A percentile compares a stretch with the other conserved stretches of the same genome.
These are phyloP conservation scores for Trichoplusia ni DNA, from an alignment of 1,140 invertebrate genomes.

Conservation along the genomic window DNA sequence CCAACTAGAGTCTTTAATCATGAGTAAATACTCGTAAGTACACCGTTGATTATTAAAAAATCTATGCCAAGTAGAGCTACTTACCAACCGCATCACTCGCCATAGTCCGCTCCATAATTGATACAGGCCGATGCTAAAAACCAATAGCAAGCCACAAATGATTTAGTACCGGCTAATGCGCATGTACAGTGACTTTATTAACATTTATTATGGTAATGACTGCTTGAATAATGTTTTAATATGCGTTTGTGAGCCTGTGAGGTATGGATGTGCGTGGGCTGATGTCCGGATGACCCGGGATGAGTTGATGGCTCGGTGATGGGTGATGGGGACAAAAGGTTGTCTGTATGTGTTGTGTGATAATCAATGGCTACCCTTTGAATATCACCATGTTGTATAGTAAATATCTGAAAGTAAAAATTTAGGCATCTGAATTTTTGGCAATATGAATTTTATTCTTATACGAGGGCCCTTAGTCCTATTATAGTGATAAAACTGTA, in stretches of 20 bases:
- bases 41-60: no score
- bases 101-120: constrained; percentile 62
- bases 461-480: no score
- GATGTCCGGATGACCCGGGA: constrained; percentile 9
- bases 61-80: constrained; percentile 41
- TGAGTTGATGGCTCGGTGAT: neutral
- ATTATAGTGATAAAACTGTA: no score
- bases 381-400: no score
- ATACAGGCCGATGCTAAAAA: constrained; percentile 62
- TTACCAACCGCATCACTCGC: constrained; percentile 33
- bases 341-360: no score
- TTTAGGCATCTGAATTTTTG: no score
- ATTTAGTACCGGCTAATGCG: constrained; percentile 65
- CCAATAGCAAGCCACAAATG: constrained; percentile 58
- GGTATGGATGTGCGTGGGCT: constrained; percentile 3
- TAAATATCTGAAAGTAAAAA: no score
- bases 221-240: constrained; percentile 67
- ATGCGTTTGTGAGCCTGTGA: constrained; percentile 34
- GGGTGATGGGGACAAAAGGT: no score
- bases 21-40: no score
- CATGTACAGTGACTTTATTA: constrained; percentile 67
- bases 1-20: no score
- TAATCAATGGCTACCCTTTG: no score
- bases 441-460: no score
- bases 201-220: constrained; percentile 74